A percentile compares a stretch with the other conserved stretches of the same genome.
Evolutionary conservation across 2,888 invertebrate species (phyloP).

Genomic region (Operophtera brumata): DNA sequence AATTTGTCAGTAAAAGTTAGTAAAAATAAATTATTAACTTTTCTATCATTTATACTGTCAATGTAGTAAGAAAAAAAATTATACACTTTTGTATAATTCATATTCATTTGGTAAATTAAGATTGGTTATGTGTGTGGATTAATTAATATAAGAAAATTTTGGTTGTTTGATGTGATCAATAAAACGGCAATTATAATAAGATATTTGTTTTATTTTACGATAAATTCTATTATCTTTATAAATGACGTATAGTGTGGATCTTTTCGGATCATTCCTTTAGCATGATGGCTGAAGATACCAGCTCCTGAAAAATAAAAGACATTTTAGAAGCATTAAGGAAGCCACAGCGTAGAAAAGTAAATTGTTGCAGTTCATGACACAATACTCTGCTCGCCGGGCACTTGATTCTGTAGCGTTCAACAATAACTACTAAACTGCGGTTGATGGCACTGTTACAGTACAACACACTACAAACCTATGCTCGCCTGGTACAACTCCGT

Average conservation of each 20-base stretch:
- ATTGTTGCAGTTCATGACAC: no score
- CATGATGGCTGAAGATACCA: slow-evolving; percentile 63
- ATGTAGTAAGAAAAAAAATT: no score
- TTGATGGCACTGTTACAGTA: no score
- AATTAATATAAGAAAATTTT: slow-evolving; percentile 23
- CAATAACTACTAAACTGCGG: no score
- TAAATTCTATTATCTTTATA: slow-evolving; percentile 9
- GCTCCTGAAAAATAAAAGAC: slow-evolving; percentile 52
- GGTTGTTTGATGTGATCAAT: slow-evolving; percentile 33
- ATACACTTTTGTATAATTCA: background rate
- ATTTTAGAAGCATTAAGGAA: slow-evolving; percentile 54
- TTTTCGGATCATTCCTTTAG: slow-evolving; percentile 54
- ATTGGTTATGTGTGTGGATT: slow-evolving; percentile 17
- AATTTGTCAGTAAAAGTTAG: no score
- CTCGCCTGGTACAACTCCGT: no score
- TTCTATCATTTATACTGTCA: no score
- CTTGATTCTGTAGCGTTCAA: no score
- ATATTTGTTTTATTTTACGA: slow-evolving; percentile 15
- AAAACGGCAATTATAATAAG: slow-evolving; percentile 32
- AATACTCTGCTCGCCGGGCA: no score
- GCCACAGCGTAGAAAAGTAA: no score
- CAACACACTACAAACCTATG: no score
- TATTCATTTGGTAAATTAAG: slow-evolving; percentile 13
- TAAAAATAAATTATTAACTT: no score
- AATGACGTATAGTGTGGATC: background rate